phyloP scores from a whole-genome alignment of 2,888 invertebrate genomes.

The Conus canariensis region DNA sequence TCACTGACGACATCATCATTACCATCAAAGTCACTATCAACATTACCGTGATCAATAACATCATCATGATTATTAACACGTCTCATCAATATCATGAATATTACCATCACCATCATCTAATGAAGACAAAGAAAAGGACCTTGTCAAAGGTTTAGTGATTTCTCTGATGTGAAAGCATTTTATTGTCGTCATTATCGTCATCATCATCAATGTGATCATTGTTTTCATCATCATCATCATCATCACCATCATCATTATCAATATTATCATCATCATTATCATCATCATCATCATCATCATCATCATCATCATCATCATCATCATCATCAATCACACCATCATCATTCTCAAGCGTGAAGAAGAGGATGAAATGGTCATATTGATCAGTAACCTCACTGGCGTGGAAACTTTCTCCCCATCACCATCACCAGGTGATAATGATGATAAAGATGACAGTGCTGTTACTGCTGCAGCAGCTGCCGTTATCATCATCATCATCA shows the following conservation, averaged over 20 bases:
- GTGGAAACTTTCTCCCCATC: not conserved
- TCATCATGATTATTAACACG: too few relatives aligned
- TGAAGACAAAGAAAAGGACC: too few relatives aligned
- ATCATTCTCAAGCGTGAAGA: not conserved
- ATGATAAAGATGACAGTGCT: not conserved
- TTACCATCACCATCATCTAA: too few relatives aligned
- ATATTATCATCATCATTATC: conserved; percentile 29
- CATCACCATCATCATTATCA: conserved; percentile 35
- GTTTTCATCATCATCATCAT: not conserved
- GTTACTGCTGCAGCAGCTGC: too few relatives aligned
- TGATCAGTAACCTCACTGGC: not conserved
- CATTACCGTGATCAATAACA: too few relatives aligned
- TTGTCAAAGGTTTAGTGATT: too few relatives aligned
- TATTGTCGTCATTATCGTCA: not conserved
- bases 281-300: conserved; percentile 36
- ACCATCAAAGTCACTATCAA: too few relatives aligned
- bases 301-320: not conserved
- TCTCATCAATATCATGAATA: too few relatives aligned
- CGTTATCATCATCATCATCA: not conserved
- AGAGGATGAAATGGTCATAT: not conserved
- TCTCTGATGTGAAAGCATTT: not conserved
- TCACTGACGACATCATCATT: too few relatives aligned
- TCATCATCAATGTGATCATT: not conserved
- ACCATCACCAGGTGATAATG: not conserved
- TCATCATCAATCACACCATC: not conserved